A percentile compares a stretch with the other conserved stretches of the same genome.
Conservation (phyloP, 1,140 invertebrate species). For the Neodiprion pinetum region DNA sequence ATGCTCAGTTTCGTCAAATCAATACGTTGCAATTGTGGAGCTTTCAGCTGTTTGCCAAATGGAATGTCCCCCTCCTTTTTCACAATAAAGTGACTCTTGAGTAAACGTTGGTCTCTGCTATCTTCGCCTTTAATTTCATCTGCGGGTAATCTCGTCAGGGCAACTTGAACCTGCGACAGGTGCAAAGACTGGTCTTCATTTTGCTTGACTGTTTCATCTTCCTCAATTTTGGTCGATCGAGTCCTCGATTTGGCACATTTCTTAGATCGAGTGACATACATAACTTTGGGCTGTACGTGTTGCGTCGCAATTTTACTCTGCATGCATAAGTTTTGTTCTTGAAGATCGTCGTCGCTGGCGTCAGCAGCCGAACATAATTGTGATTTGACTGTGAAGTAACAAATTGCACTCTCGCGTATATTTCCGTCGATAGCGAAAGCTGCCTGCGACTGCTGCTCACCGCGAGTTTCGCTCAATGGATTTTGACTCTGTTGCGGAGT, state of each 20-base stretch:
- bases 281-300: not conserved
- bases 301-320: not conserved
- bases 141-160: not conserved
- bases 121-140: not conserved
- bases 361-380: too few relatives aligned
- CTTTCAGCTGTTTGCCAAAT: not conserved
- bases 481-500: conserved; percentile 1
- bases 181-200: not conserved
- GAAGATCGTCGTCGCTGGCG: too few relatives aligned
- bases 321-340: too few relatives aligned
- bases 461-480: not conserved
- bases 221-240: not conserved
- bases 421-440: too few relatives aligned
- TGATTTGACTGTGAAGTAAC: too few relatives aligned
- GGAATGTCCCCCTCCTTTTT: not conserved
- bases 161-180: not conserved
- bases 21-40: not conserved
- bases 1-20: not conserved
- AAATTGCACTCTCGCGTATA: not conserved
- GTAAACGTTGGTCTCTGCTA: not conserved
- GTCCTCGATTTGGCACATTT: not conserved
- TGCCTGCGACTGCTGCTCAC: not conserved
- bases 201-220: not conserved
- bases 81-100: not conserved
- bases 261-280: not conserved